Conservation (phyloP, 2,113 vertebrate species). For the Puffinus mauretanicus region DNA sequence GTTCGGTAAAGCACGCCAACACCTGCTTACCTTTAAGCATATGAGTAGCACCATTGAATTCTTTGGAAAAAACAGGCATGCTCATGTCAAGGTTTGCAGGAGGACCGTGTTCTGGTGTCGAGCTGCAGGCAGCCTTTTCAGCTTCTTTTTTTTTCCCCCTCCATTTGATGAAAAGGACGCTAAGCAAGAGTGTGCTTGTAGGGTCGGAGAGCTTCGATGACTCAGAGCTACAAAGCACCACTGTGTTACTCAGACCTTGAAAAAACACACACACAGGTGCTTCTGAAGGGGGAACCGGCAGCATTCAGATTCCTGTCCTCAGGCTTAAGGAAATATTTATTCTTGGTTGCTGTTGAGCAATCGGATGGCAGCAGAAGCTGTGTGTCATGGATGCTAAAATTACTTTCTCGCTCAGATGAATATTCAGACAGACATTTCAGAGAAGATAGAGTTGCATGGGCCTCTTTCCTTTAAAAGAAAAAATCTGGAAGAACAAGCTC, state of each 20-base stretch:
- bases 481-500: conserved; percentile 51
- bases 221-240: conserved; percentile 4
- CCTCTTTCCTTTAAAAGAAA: conserved; percentile 46
- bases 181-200: not conserved
- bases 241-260: not conserved
- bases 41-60: not conserved
- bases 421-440: conserved; percentile 23
- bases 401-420: conserved; percentile 50
- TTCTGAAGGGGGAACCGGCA: conserved; percentile 20
- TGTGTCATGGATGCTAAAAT: conserved; percentile 62
- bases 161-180: not conserved
- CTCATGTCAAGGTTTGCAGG: not conserved
- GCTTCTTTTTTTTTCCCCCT: not conserved
- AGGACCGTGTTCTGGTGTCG: not conserved
- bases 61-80: not conserved
- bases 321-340: conserved; percentile 44
- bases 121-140: not conserved
- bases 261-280: conserved; percentile 15
- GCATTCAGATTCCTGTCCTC: not conserved
- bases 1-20: not conserved
- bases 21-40: not conserved
- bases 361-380: conserved; percentile 26
- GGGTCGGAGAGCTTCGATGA: not conserved
- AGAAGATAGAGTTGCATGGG: conserved; percentile 53
- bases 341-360: conserved; percentile 36